phyloP scores from a whole-genome alignment of 2,113 vertebrate genomes.

The Salvelinus sp. region DNA sequence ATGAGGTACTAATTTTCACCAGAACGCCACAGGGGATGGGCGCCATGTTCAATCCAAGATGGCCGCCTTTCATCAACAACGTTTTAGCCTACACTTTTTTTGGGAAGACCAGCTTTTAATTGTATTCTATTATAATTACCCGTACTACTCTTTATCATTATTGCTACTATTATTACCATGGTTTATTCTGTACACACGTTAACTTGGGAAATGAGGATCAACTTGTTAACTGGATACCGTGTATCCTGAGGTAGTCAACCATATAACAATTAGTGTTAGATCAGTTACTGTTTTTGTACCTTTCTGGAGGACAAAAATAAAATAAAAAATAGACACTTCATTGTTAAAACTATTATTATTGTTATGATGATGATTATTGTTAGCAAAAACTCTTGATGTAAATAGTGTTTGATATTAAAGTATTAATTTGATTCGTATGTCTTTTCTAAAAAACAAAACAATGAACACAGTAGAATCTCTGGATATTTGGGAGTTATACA shows the following conservation, averaged over 20 bases:
- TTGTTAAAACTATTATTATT: conserved; percentile 70
- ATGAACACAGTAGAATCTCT: conserved; percentile 89
- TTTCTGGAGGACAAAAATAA: conserved; percentile 88
- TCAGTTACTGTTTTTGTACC: conserved; percentile 95
- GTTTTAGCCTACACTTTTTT: conserved; percentile 53
- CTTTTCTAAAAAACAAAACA: conserved; percentile 85
- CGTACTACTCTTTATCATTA: conserved; percentile 64
- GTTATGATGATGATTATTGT: conserved; percentile 69
- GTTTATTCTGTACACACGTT: conserved; percentile 75
- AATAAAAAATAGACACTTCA: conserved; percentile 74
- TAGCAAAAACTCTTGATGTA: conserved; percentile 89
- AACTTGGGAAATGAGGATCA: conserved; percentile 92
- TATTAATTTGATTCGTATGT: conserved; percentile 99
- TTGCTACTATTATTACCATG: conserved; percentile 65
- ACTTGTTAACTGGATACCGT: conserved; percentile 96
- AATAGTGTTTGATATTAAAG: conserved; percentile 99
- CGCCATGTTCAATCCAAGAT: conserved; percentile 50
- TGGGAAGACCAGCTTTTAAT: conserved; percentile 78
- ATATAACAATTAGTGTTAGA: conserved; percentile 93
- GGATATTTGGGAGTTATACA: conserved; percentile 78
- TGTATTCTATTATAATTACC: conserved; percentile 70
- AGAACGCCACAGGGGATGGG: conserved; percentile 63
- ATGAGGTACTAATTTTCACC: conserved; percentile 66
- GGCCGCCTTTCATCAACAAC: conserved; percentile 55
- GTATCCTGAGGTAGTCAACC: conserved; percentile 92